These are phyloP conservation scores for Hylaeus volcanicus DNA, from an alignment of 1,140 invertebrate genomes.

Conservation along the genomic window DNA sequence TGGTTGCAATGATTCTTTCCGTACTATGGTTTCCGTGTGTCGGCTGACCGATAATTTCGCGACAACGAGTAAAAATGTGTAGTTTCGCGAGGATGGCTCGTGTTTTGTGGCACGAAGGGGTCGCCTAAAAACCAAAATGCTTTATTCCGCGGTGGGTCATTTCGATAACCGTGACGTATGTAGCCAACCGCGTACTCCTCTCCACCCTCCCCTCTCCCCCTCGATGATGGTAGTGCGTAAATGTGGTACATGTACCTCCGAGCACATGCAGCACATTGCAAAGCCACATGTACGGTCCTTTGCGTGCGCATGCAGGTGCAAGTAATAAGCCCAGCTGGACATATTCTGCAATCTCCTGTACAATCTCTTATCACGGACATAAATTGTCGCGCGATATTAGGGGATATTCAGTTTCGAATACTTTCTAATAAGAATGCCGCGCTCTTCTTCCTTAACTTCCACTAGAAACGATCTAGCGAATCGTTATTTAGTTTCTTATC, in stretches of 20 bases:
- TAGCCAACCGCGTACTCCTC: conserved; percentile 11
- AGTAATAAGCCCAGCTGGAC: conserved; percentile 48
- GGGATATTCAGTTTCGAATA: conserved; percentile 22
- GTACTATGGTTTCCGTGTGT: neutral
- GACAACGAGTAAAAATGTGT: conserved; percentile 28
- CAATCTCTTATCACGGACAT: conserved; percentile 47
- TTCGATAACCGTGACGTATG: conserved; percentile 59
- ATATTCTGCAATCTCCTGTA: conserved; percentile 44
- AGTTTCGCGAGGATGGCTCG: neutral
- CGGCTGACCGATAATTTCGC: conserved; percentile 33
- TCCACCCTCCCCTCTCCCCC: too few relatives aligned
- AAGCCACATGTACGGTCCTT: conserved; percentile 23
- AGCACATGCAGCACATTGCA: conserved; percentile 11
- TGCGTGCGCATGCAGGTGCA: conserved; percentile 39
- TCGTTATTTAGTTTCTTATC: neutral
- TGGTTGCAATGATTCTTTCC: neutral
- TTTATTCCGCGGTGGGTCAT: conserved; percentile 47
- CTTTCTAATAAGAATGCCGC: conserved; percentile 9
- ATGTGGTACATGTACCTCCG: conserved; percentile 10
- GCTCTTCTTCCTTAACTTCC: conserved; percentile 11
- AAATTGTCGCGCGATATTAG: conserved; percentile 42
- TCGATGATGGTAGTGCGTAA: conserved; percentile 13
- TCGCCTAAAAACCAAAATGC: conserved; percentile 50
- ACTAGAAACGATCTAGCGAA: neutral
- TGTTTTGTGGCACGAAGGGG: conserved; percentile 23